A percentile compares a stretch with the other conserved stretches of the same genome.
Conservation (phyloP, 2,797 vertebrate species). For the Myripristis murdjan region DNA sequence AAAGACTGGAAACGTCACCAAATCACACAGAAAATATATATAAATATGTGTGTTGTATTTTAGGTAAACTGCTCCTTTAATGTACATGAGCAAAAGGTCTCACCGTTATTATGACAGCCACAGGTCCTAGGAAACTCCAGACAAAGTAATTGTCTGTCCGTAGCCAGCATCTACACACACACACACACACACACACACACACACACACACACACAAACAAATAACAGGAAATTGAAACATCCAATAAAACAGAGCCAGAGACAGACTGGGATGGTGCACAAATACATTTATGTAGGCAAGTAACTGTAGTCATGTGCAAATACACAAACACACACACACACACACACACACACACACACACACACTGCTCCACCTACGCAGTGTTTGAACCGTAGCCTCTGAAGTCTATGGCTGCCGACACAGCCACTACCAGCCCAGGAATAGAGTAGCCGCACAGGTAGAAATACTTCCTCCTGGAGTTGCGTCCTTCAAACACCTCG, state of each 20-base stretch:
- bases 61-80: no score
- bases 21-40: no score
- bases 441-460: constrained; percentile 93
- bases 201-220: constrained; percentile 27
- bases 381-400: constrained; percentile 88
- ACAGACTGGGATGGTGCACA: not conserved
- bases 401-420: constrained; percentile 94
- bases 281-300: not conserved
- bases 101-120: constrained; percentile 92
- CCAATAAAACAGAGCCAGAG: not conserved
- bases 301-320: not conserved
- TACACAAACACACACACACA: not conserved
- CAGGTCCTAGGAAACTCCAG: constrained; percentile 94
- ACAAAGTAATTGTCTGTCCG: constrained; percentile 94
- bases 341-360: constrained; percentile 20
- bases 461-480: constrained; percentile 92
- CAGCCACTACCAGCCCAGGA: constrained; percentile 92
- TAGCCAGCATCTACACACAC: constrained; percentile 90
- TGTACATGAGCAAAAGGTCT: constrained; percentile 48
- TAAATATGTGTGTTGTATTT: no score
- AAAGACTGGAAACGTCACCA: no score
- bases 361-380: constrained; percentile 73
- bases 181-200: constrained; percentile 28
- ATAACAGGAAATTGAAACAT: constrained; percentile 1
- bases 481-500: constrained; percentile 94